Evolutionary conservation across 2,888 invertebrate species (phyloP), one percentile per base, ranked within the genome.

Genomic region (Norana najaformis): DNA sequence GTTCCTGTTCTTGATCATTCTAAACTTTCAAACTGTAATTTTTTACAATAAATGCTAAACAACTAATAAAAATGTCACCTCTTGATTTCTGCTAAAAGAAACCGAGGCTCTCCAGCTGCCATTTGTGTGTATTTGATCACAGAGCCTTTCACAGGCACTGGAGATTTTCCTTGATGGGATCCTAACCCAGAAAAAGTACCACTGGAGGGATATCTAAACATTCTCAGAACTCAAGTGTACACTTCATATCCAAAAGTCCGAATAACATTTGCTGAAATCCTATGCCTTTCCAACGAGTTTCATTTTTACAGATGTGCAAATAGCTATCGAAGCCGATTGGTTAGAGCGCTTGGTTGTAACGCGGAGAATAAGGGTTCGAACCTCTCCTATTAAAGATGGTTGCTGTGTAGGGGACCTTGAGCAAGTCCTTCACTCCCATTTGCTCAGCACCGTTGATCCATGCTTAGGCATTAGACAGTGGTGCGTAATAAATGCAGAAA

Each of bases 21-120:
- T 69, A n/a, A 30, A 69, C 69, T 69, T 69, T 69, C 69, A 69
- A 47, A 69, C 69, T 69, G 20, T 23, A 20, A 47, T 47, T 47
- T 69, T 69, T 69, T 69, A 69, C n/a, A 69, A 69, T 69, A 69
- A 69, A 69, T 69, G 69, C 69, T n/a, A n/a, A 69, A 69, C 69
- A 69, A 69, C 69, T n/a, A n/a, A 69, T 69, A 69, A 69, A 69
- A n/a, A n/a, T 69, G 30, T 69, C 8, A 69, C 69, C 69, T 69
- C 30, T n/a, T 47, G 47, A 47, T 47, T 69, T n/a, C n/a, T n/a
- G n/a, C n/a, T n/a, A 69, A 69, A n/a, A 69, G 30, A n/a, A 69
- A n/a, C 69, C 69, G 8, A 53, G 53, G 53, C 13, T 47, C 18
- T 41, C 41, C 13, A 41, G 41, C 14, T 41, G 41, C 18, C 41